A percentile compares a stretch with the other conserved stretches of the same genome.
phyloP scores from a whole-genome alignment of 1,140 invertebrate genomes.

The Nautilus pompilius region DNA sequence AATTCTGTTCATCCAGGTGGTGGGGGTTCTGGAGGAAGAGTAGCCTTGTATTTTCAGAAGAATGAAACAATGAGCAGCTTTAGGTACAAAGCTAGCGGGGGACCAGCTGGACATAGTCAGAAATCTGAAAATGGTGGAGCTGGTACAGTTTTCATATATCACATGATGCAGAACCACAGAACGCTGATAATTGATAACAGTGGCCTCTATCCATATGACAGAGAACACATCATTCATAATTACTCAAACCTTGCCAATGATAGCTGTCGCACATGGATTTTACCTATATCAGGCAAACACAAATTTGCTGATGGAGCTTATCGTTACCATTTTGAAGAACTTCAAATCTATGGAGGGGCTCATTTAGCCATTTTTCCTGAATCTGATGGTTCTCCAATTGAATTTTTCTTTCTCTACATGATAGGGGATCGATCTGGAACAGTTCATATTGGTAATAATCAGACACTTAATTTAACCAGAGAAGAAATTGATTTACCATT shows the following conservation, averaged over 20 bases:
- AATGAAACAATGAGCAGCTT: conserved; percentile 39
- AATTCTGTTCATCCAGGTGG: conserved; percentile 23
- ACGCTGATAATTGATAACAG: conserved; percentile 39
- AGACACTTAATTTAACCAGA: conserved; percentile 34
- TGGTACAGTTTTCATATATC: conserved; percentile 40
- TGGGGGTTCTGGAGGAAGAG: conserved; percentile 37
- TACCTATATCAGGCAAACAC: conserved; percentile 34
- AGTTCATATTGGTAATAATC: conserved; percentile 32
- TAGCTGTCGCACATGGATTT: conserved; percentile 37
- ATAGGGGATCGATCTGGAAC: conserved; percentile 42
- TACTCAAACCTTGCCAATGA: conserved; percentile 31
- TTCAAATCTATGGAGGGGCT: conserved; percentile 39
- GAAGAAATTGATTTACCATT: conserved; percentile 41
- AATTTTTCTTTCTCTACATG: conserved; percentile 38
- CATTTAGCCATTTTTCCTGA: conserved; percentile 36
- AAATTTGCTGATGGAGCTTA: conserved; percentile 29
- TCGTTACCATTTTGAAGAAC: conserved; percentile 34
- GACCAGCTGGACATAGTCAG: conserved; percentile 17
- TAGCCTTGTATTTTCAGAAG: conserved; percentile 34
- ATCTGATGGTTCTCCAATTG: conserved; percentile 21
- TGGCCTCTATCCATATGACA: conserved; percentile 23
- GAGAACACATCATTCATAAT: conserved; percentile 26
- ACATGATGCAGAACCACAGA: conserved; percentile 34
- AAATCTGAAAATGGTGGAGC: conserved; percentile 34
- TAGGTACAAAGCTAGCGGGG: conserved; percentile 31